Evolutionary conservation across 2,888 invertebrate species (phyloP), one percentile per base, ranked within the genome.

Genomic region (Tillus elongatus): DNA sequence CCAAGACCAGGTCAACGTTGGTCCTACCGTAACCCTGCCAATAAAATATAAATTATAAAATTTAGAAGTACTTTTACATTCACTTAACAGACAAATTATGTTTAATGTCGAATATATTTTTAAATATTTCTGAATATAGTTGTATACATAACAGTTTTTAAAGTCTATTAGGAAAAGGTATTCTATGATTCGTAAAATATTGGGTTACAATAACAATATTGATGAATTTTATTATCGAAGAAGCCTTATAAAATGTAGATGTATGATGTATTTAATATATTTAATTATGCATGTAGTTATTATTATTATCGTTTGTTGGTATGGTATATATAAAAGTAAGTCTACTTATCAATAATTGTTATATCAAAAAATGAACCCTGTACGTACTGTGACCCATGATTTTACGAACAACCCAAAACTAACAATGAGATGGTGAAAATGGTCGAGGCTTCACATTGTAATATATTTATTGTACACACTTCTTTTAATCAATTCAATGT

Each of bases 121-220:
- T 55, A 46, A 56, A 58, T 56, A 57, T 55, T 51, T 46, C 46
- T 45, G 52, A 50, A 54, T 49, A 53, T 47, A 50, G 43, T 49
- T 59, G 59, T 58, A 60, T 60, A 60, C 58, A 58, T 62, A 60
- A 61, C 59, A 61, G 59, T 62, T 59, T n/a, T 53, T 48, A 54
- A 53, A 56, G 44, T 61, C 58, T 60, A 61, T 57, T 51, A 49
- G 57, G 54, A 56, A 54, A 55, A 56, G 55, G 51, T 44, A 47
- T 47, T 51, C 50, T n/a, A n/a, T 41, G 36, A 46, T 45, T 51
- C 49, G 49, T 47, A 46, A 51, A 53, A 49, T 51, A 43, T 45
- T 41, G 42, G 46, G 41, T 33, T 11, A 13, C 13, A 32, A 15
- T 30, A 15, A 31, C 6, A 6, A 29, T 9, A 29, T 4, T 4